Percentiles rank a stretch among this genome's conserved stretches.
Conservation (phyloP, 2,888 invertebrate genomes). For the Nomada fabriciana region DNA sequence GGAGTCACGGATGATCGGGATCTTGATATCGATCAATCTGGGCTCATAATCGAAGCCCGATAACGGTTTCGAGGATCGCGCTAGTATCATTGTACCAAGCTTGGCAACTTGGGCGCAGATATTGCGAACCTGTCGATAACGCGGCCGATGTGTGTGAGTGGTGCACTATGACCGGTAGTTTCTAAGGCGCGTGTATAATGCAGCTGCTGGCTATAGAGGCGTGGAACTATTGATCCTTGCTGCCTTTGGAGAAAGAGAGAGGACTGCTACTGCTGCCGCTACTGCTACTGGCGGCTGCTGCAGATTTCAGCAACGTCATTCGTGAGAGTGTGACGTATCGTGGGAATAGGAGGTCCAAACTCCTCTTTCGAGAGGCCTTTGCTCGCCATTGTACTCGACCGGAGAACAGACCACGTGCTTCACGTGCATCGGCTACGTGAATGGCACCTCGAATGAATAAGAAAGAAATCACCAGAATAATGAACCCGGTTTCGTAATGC, state of each 20-base stretch:
- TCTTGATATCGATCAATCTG: conserved; percentile 38
- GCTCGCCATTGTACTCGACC: conserved; percentile 66
- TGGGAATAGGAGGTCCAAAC: conserved; percentile 74
- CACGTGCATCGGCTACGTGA: conserved; percentile 58
- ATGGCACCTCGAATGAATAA: conserved; percentile 42
- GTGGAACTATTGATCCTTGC: conserved; percentile 72
- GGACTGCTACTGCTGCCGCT: conserved; percentile 53
- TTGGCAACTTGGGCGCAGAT: conserved; percentile 31
- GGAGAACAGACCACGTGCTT: conserved; percentile 69
- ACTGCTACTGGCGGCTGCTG: conserved; percentile 55
- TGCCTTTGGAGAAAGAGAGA: conserved; percentile 64
- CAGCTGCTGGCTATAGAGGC: conserved; percentile 67
- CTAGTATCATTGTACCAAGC: conserved; percentile 37
- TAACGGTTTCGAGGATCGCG: conserved; percentile 24
- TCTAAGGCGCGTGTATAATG: conserved; percentile 65
- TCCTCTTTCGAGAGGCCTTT: conserved; percentile 54
- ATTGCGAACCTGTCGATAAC: conserved; percentile 57
- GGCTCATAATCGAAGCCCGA: conserved; percentile 26
- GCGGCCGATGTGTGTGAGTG: conserved; percentile 22
- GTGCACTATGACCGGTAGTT: conserved; percentile 62
- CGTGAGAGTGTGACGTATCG: conserved; percentile 73
- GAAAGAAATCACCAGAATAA: conserved; percentile 49
- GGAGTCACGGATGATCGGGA: neutral
- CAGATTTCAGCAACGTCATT: conserved; percentile 74
- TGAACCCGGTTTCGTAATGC: conserved; percentile 15